These are phyloP conservation scores for Rhagonycha lutea DNA, from an alignment of 2,888 invertebrate genomes.

Conservation along the genomic window DNA sequence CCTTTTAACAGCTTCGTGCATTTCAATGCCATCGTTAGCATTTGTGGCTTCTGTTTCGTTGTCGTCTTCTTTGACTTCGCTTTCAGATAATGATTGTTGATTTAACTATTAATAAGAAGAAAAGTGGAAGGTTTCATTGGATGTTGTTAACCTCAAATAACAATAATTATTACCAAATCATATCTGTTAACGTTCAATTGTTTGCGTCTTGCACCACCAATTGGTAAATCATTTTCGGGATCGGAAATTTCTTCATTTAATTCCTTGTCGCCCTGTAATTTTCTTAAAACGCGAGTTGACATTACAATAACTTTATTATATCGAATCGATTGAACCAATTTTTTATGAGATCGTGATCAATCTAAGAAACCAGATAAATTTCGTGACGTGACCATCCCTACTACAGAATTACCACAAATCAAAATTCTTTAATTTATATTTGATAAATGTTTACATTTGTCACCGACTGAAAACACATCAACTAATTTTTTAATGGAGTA, in stretches of 20 bases:
- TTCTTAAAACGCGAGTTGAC: constrained; percentile 70
- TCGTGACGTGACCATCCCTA: background rate
- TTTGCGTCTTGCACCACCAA: constrained; percentile 60
- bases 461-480: background rate
- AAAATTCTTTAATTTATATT: background rate
- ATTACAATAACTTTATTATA: constrained; percentile 48
- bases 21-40: constrained; percentile 56
- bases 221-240: constrained; percentile 57
- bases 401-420: background rate
- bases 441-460: background rate
- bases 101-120: constrained; percentile 58
- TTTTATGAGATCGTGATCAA: background rate
- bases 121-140: background rate
- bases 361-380: background rate
- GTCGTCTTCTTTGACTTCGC: constrained; percentile 72
- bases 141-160: background rate
- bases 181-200: constrained; percentile 69
- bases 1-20: constrained; percentile 58
- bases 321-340: background rate
- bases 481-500: background rate
- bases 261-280: constrained; percentile 65
- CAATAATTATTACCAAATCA: constrained; percentile 63
- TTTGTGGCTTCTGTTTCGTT: constrained; percentile 65
- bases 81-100: constrained; percentile 69
- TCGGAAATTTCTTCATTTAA: constrained; percentile 58